Base-by-base conservation (phyloP, 2,888 invertebrate species). In the Yponomeuta sedellus region DNA sequence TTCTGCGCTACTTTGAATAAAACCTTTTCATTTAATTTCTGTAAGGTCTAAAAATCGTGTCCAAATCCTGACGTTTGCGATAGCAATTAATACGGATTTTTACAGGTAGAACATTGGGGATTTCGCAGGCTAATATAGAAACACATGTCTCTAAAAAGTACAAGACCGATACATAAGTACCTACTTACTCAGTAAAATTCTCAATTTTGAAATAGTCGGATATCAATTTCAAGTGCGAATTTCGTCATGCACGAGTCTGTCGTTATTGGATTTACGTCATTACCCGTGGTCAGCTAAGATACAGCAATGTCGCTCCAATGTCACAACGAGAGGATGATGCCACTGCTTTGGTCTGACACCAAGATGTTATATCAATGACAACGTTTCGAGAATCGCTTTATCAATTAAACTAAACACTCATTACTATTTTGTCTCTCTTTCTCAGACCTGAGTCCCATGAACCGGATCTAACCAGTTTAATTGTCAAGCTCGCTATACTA, bases 251-350 rank as follows among this genome's bases (percentile, higher is more conserved):
- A 19, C 12, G 12, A 61, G 11, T 61, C 25, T 20, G 58, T 40
- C 16, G 1, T 52, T 52, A 52, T 52, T 52, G 44, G 2, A 52
- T 52, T 52, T 52, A 52, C 44, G 44, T 16, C 44, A 12, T 12
- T 5, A 12, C 5, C 5, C 16, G 44, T 52, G 44, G 57, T 56
- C 61, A 34, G 40, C 39, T 25, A 57, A 39, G 66, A 59, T 66
- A 67, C 44, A 61, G 64, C 76, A 82, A 82, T 76, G 83, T 83
- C 81, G 83, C 80, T 80, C 78, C 68, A 39, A 74, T 76, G 78
- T 79, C 77, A 34, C 34, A 61, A 59, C 28, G 22, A 61, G 16
- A 16, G 34, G 28, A 52, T 52, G 44, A 52, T 52, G 44, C 44
- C 44, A 52, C 44, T 52, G 44, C 16, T 1, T 2, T 8, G 58